phyloP scores from a whole-genome alignment of 1,140 invertebrate genomes.

The Brachystomella parvula region DNA sequence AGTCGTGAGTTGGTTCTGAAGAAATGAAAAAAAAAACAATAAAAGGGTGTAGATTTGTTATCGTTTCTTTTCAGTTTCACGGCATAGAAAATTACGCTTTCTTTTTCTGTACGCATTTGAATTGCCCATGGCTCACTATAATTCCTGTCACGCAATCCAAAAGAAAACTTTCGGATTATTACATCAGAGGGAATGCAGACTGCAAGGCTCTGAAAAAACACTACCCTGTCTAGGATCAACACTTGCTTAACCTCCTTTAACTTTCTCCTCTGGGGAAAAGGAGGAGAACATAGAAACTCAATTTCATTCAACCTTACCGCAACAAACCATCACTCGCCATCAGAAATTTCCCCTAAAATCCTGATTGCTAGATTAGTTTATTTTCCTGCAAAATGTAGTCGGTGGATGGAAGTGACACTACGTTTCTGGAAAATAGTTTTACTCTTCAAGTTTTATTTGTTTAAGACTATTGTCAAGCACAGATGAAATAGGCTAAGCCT shows the following conservation, averaged over 20 bases:
- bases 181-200: too few relatives aligned
- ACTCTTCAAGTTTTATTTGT: too few relatives aligned
- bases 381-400: too few relatives aligned
- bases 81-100: not conserved
- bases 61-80: not conserved
- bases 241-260: not conserved
- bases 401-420: too few relatives aligned
- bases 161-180: not conserved
- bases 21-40: not conserved
- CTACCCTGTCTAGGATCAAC: not conserved
- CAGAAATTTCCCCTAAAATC: too few relatives aligned
- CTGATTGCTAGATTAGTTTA: too few relatives aligned
- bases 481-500: too few relatives aligned
- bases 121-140: not conserved
- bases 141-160: not conserved
- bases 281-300: not conserved
- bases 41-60: not conserved
- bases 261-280: not conserved
- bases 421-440: too few relatives aligned
- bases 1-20: too few relatives aligned
- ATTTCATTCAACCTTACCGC: too few relatives aligned
- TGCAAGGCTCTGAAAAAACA: not conserved
- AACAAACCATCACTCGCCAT: too few relatives aligned
- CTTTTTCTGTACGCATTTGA: not conserved
- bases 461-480: too few relatives aligned